Conservation (phyloP, 1,140 invertebrate species). For the Trialeurodes vaporariorum region DNA sequence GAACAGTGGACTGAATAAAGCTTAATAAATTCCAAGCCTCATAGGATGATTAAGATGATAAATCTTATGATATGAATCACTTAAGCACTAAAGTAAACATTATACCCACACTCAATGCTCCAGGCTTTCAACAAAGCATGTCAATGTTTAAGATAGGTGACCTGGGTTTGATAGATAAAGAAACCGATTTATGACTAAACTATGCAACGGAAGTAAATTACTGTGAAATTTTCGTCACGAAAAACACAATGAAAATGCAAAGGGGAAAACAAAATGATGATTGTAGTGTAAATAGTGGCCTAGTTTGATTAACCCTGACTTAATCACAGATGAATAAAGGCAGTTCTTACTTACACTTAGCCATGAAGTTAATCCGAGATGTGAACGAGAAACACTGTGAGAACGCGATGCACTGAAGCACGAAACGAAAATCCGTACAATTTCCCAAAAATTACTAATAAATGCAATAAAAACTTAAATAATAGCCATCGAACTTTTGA, state of each 20-base stretch:
- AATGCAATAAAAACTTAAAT: background rate
- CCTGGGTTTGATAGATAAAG: no score
- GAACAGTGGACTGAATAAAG: no score
- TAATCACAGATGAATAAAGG: background rate
- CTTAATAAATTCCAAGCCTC: no score
- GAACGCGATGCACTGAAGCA: background rate
- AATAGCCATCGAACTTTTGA: background rate
- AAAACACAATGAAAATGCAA: no score
- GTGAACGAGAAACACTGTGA: background rate
- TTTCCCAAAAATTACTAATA: background rate
- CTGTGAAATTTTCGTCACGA: no score
- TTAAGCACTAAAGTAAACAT: background rate
- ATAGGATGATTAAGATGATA: background rate
- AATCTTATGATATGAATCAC: background rate
- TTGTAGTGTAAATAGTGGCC: background rate
- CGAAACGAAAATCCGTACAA: background rate
- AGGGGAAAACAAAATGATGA: no score
- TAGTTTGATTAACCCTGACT: background rate
- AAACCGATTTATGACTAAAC: no score
- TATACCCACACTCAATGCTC: background rate
- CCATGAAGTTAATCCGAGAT: background rate
- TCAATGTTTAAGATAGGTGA: no score
- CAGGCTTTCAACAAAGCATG: no score
- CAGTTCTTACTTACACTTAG: background rate
- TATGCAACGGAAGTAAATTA: no score